Evolutionary conservation across 2,888 invertebrate species (phyloP), one percentile per base, ranked within the genome.

Genomic region (Neoaliturus tenellus): DNA sequence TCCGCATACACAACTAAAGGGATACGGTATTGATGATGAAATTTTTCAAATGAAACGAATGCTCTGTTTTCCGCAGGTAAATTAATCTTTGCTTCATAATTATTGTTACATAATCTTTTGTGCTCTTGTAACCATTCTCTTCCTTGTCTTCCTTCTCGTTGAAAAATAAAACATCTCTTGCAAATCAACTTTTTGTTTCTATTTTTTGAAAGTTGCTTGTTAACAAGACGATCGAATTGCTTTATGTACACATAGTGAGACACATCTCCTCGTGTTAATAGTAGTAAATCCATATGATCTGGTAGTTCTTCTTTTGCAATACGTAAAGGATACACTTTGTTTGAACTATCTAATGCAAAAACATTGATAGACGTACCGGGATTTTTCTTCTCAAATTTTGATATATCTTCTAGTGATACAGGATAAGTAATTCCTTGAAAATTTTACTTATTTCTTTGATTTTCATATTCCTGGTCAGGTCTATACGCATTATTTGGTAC

Each of bases 1-100:
- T 80, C 55, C 2, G 55, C 55, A 31, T 80, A 80, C 10, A 80
- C 33, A 4, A 80, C 80, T 33, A 80, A 10, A 1, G 80, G 80
- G n/a, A 80, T 55, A 1, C 33, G 10, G 44, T 80, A 80, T 31
- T 80, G 80, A 2, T 80, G 80, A n/a, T 10, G 4, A 4, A 23
- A 17, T 33, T 80, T 55, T 1, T 51, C 33, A 55, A 80, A 55
- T 80, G 55, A n/a, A n/a, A n/a, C n/a, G n/a, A n/a, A n/a, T n/a
- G n/a, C n/a, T n/a, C n/a, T n/a, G n/a, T n/a, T n/a, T n/a, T n/a
- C n/a, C n/a, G n/a, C n/a, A n/a, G n/a, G n/a, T n/a, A n/a, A n/a
- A n/a, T n/a, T n/a, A n/a, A n/a, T n/a, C n/a, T n/a, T n/a, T n/a
- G n/a, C n/a, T n/a, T n/a, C n/a, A n/a, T n/a, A n/a, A n/a, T n/a